Evolutionary conservation across 2,113 vertebrate genomes (phyloP).

Genomic region (Macroglossus sobrinus): DNA sequence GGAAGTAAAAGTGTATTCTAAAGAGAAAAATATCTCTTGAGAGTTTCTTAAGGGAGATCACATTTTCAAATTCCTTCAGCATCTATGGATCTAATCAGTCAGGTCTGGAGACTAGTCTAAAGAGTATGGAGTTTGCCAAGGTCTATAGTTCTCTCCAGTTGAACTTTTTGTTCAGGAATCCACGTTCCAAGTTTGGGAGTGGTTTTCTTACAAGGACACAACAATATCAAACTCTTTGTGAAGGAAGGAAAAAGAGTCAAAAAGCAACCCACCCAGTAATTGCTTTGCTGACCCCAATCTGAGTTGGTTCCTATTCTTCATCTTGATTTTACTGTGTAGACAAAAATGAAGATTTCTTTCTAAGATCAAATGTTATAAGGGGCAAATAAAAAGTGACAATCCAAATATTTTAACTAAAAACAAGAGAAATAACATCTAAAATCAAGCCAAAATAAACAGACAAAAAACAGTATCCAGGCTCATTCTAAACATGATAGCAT

Average conservation of each 20-base stretch:
- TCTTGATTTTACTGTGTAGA: slow-evolving; percentile 30
- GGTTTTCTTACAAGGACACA: neutral
- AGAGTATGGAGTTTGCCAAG: neutral
- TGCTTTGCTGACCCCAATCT: neutral
- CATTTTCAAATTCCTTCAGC: neutral
- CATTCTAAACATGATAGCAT: neutral
- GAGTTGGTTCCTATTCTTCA: neutral
- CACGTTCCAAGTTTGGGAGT: neutral
- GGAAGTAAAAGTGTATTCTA: neutral
- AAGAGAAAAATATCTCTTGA: neutral
- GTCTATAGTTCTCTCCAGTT: neutral
- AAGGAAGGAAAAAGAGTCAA: neutral
- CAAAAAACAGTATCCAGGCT: neutral
- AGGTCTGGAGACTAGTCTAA: neutral
- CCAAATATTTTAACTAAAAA: slow-evolving; percentile 71
- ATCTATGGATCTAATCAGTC: neutral
- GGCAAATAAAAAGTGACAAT: slow-evolving; percentile 38
- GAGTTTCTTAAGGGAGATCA: neutral
- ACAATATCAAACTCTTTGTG: neutral
- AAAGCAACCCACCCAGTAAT: neutral
- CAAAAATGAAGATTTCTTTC: slow-evolving; percentile 20
- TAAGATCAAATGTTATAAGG: slow-evolving; percentile 46
- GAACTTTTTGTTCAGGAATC: neutral
- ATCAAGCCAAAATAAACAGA: neutral
- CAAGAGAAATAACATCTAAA: neutral